Percentiles rank a stretch among this genome's conserved stretches.
Evolutionary conservation across 64 coral and sea anemone genomes (phyloP).

Genomic region (Dendrophyllia cribrosa): DNA sequence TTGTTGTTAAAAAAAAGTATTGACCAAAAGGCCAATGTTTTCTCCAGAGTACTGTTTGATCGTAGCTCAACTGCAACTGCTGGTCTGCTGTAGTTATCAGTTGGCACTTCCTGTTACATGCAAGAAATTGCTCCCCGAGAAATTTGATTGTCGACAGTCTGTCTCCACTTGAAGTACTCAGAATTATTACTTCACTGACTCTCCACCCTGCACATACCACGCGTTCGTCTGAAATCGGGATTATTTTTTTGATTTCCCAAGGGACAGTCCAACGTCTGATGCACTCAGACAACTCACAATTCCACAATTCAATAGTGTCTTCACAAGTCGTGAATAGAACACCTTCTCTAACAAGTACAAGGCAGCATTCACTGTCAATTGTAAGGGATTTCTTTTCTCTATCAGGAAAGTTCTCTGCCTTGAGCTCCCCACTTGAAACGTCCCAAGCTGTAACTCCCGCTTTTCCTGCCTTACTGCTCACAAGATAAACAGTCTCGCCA

Average conservation of each 20-base stretch:
- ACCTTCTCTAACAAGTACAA: not conserved
- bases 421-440: not conserved
- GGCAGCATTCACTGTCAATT: not conserved
- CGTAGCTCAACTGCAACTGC: not conserved
- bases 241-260: not conserved
- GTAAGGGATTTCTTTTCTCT: not conserved
- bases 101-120: conserved; percentile 4
- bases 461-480: not conserved
- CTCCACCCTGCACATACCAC: not conserved
- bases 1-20: not conserved
- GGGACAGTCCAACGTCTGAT: not conserved
- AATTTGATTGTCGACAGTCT: not conserved
- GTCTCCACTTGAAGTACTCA: not conserved
- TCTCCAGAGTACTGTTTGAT: not conserved
- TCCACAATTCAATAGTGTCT: not conserved
- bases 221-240: not conserved
- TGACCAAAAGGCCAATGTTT: not conserved
- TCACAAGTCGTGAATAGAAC: not conserved
- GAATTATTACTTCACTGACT: not conserved
- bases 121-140: not conserved
- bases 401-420: not conserved
- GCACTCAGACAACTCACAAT: not conserved
- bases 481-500: not conserved
- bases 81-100: not conserved
- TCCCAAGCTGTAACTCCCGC: not conserved